Percentiles rank a stretch among this genome's conserved stretches.
phyloP scores from a whole-genome alignment of 2,113 vertebrate genomes.

The Verasper variegatus region DNA sequence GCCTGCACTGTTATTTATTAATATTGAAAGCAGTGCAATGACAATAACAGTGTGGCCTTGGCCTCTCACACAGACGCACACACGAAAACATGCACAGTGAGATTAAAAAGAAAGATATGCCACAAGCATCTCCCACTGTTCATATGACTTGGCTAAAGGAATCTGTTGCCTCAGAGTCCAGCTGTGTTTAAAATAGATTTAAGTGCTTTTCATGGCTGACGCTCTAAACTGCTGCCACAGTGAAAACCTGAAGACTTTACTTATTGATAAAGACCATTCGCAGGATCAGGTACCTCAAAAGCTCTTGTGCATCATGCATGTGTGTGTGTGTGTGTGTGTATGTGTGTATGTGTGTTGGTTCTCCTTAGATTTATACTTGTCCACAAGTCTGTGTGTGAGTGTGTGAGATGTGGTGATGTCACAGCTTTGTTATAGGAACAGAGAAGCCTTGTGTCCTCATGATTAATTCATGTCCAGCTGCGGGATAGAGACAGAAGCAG shows the following conservation, averaged over 20 bases:
- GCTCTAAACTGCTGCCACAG: conserved; percentile 43
- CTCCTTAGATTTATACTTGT: conserved; percentile 31
- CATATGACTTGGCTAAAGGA: conserved; percentile 42
- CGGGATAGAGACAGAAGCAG: conserved; percentile 80
- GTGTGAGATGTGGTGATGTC: conserved; percentile 79
- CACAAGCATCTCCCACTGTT: conserved; percentile 54
- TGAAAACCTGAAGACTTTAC: conserved; percentile 62
- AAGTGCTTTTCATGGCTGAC: conserved; percentile 51
- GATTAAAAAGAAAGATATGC: conserved; percentile 48
- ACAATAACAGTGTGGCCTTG: conserved; percentile 66
- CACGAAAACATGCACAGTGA: conserved; percentile 29
- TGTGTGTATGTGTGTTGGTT: conserved; percentile 56
- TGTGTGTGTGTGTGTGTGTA: conserved; percentile 60
- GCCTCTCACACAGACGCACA: conserved; percentile 24
- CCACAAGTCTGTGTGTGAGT: conserved; percentile 43
- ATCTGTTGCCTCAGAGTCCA: conserved; percentile 44
- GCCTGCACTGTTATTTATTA: conserved; percentile 53
- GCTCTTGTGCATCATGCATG: conserved; percentile 28
- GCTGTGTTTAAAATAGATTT: conserved; percentile 61
- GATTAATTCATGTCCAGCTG: conserved; percentile 87
- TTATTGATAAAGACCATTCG: conserved; percentile 65
- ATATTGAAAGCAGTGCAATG: conserved; percentile 48
- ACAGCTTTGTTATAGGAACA: conserved; percentile 85
- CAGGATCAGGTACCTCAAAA: conserved; percentile 49
- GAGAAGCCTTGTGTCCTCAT: conserved; percentile 84